These are phyloP conservation scores for Bombus ignitus DNA, from an alignment of 1,140 invertebrate genomes.

Conservation along the genomic window DNA sequence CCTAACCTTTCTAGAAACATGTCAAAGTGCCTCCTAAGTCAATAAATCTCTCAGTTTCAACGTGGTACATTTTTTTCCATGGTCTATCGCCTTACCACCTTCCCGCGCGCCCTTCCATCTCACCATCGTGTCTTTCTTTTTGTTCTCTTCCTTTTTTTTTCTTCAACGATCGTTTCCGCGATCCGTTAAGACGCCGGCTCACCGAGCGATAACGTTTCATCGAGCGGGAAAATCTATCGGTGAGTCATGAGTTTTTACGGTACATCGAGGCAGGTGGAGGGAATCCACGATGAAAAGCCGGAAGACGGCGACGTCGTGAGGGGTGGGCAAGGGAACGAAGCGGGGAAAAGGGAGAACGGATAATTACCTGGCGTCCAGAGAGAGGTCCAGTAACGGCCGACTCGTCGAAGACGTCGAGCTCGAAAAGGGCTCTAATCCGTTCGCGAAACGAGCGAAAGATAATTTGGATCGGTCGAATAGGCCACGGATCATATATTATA, in stretches of 20 bases:
- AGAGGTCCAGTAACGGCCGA: background rate
- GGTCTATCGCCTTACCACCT: slow-evolving; percentile 17
- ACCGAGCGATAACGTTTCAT: slow-evolving; percentile 57
- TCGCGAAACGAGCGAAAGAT: slow-evolving; percentile 53
- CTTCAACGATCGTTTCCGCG: background rate
- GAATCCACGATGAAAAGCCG: slow-evolving; percentile 36
- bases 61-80: background rate
- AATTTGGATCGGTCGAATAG: slow-evolving; percentile 27
- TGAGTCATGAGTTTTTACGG: slow-evolving; percentile 61
- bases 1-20: background rate
- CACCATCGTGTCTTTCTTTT: background rate
- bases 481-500: slow-evolving; percentile 33
- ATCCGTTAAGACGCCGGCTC: slow-evolving; percentile 39
- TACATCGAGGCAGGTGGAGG: slow-evolving; percentile 48
- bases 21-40: background rate
- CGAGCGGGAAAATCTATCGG: slow-evolving; percentile 57
- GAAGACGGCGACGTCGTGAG: background rate
- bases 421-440: slow-evolving; percentile 44
- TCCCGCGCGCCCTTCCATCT: too few species aligned
- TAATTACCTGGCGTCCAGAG: slow-evolving; percentile 50
- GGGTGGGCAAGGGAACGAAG: background rate
- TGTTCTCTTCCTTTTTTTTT: too few species aligned
- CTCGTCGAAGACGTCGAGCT: slow-evolving; percentile 36
- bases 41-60: slow-evolving; percentile 16
- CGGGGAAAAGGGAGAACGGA: background rate